phyloP scores from a whole-genome alignment of 1,140 invertebrate genomes.

The Hycleus phaleratus region DNA sequence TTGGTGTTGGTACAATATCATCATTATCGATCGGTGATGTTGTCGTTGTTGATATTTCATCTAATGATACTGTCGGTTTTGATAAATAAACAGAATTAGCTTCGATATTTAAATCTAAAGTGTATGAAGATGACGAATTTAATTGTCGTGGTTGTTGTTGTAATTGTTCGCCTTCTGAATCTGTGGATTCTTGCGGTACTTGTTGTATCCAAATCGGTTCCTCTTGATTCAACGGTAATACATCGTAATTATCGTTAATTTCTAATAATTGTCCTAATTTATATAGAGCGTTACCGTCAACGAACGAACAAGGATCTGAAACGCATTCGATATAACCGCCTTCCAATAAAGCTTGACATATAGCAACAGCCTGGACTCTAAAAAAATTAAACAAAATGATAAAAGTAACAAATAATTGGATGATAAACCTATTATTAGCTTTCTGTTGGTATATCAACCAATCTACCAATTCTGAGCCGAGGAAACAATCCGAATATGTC shows the following conservation, averaged over 20 bases:
- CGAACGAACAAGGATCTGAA: constrained; percentile 31
- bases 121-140: constrained; percentile 56
- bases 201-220: constrained; percentile 67
- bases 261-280: constrained; percentile 39
- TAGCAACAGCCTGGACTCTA: constrained; percentile 68
- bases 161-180: constrained; percentile 48
- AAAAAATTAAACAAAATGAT: constrained; percentile 17
- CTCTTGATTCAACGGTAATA: constrained; percentile 27
- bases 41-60: neutral
- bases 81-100: constrained; percentile 56
- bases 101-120: constrained; percentile 57
- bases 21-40: neutral
- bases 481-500: constrained; percentile 59
- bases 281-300: constrained; percentile 55
- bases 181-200: constrained; percentile 51
- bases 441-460: constrained; percentile 69
- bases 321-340: constrained; percentile 69
- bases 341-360: constrained; percentile 75
- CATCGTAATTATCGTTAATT: constrained; percentile 11
- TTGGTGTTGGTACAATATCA: constrained; percentile 15
- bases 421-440: constrained; percentile 44
- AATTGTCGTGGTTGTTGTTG: constrained; percentile 37
- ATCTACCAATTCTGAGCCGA: constrained; percentile 66
- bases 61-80: constrained; percentile 40
- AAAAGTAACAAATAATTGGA: constrained; percentile 25